These are phyloP conservation scores for Sinosuthora webbiana DNA, from an alignment of 2,113 vertebrate genomes.

Conservation along the genomic window DNA sequence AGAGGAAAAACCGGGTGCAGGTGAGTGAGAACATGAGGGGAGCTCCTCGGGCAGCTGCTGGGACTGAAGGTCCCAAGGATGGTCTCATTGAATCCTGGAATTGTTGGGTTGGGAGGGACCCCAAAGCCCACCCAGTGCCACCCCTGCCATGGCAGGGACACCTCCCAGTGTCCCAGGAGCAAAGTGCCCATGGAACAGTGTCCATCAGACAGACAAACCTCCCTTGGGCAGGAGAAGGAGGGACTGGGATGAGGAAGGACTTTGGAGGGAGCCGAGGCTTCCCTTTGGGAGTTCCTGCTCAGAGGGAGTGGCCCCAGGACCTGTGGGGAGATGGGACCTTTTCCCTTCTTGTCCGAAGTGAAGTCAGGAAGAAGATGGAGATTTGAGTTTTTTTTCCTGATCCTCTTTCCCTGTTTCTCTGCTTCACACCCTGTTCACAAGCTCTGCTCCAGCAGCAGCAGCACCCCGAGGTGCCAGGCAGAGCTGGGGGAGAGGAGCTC, in stretches of 20 bases:
- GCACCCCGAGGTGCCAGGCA: background rate
- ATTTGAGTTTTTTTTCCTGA: background rate
- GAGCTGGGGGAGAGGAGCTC: background rate
- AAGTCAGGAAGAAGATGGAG: background rate
- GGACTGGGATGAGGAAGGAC: background rate
- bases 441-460: background rate
- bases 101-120: background rate
- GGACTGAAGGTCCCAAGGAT: background rate
- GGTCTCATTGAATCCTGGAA: fast-evolving
- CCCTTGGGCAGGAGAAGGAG: background rate
- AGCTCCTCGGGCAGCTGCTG: background rate
- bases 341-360: background rate
- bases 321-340: background rate
- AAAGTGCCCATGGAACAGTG: background rate
- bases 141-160: background rate
- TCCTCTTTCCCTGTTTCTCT: background rate
- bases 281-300: background rate
- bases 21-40: fast-evolving
- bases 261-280: background rate
- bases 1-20: background rate
- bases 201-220: background rate
- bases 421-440: background rate
- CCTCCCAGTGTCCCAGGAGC: background rate
- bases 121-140: background rate
- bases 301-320: background rate